Evolutionary conservation across 2,113 vertebrate genomes (phyloP), one percentile per base, ranked within the genome.

Genomic region (Haemorhous mexicanus): DNA sequence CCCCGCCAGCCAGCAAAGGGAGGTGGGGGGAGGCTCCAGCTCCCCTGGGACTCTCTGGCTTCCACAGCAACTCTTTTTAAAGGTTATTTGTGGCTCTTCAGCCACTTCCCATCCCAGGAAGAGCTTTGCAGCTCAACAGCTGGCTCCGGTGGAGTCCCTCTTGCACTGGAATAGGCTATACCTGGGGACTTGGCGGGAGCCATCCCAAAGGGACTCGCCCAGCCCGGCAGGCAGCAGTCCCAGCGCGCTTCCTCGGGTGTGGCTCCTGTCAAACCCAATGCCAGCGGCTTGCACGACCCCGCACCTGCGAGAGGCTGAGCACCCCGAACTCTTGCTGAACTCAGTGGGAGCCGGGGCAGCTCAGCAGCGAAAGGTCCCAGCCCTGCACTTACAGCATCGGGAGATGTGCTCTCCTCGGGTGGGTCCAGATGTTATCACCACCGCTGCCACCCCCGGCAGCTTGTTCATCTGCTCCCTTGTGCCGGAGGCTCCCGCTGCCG

Each of bases 401-500:
- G 92, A 94, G 88, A 80, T 94, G 92, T 0, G 88, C 82, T 91
- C 87, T 90, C 78, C 53, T 80, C 67, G 49, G 87, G 85, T 95
- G 95, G 92, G 41, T 95, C 85, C 96, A 90, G 96, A 95, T 95
- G 95, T 95, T 93, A 83, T 85, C 95, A 85, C 19, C 94, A 85
- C 67, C 62, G 23, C 94, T 93, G 86, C 92, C 94, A 94, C 75
- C 88, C 70, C 67, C 32, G 3, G 95, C 82, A 90, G 87, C 63
- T n/a, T 3, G n/a, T 73, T 95, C 89, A 61, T 80, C 86, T 86
- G 94, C 91, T 96, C 94, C 91, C 89, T 26, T 19, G 67, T 79
- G 90, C 90, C n/a, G 6, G 74, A 94, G 95, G 95, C 92, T 96
- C 94, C 87, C 19, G 77, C 94, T 95, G 93, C 87, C 73, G 20